Percentiles rank a stretch among this genome's conserved stretches.
Conservation (phyloP, 2,797 vertebrate species). For the Fistularia commersonii region DNA sequence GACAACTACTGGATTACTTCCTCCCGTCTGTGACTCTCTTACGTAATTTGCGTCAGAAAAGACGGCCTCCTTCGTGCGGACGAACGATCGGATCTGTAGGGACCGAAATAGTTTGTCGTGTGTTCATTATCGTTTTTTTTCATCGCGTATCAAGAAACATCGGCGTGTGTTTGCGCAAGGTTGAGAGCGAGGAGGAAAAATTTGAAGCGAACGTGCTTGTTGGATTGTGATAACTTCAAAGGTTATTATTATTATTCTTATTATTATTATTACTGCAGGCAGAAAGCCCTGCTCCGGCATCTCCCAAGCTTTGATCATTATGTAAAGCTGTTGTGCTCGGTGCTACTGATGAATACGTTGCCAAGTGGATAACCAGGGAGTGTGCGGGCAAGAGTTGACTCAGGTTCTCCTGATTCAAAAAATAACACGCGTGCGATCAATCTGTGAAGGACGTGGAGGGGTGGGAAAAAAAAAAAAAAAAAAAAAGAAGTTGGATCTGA, state of each 20-base stretch:
- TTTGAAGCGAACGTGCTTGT: slow-evolving; percentile 41
- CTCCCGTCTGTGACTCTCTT: slow-evolving; percentile 46
- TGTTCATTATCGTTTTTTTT: slow-evolving; percentile 49
- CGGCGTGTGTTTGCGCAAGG: slow-evolving; percentile 12
- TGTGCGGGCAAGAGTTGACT: slow-evolving; percentile 12
- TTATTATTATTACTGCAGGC: slow-evolving; percentile 65
- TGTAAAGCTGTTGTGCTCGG: slow-evolving; percentile 67
- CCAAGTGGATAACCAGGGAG: slow-evolving; percentile 46
- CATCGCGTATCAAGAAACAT: slow-evolving; percentile 41
- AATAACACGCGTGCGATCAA: slow-evolving; percentile 11
- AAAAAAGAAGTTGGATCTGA: slow-evolving; percentile 7
- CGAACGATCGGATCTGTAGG: slow-evolving; percentile 34
- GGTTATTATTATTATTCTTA: slow-evolving; percentile 65
- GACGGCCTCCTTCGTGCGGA: slow-evolving; percentile 44
- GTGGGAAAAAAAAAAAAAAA: too few relatives aligned
- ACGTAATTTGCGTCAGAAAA: slow-evolving; percentile 45
- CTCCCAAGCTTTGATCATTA: slow-evolving; percentile 69
- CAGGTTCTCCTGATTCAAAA: slow-evolving; percentile 16
- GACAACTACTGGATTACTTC: slow-evolving; percentile 17
- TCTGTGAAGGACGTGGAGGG: slow-evolving; percentile 12
- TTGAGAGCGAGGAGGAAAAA: slow-evolving; percentile 16
- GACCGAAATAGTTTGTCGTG: slow-evolving; percentile 56
- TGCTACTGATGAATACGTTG: slow-evolving; percentile 51
- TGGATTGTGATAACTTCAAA: slow-evolving; percentile 61
- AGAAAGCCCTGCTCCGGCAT: slow-evolving; percentile 60